phyloP scores from a whole-genome alignment of 2,888 invertebrate genomes.

The Drosophila sordidula region DNA sequence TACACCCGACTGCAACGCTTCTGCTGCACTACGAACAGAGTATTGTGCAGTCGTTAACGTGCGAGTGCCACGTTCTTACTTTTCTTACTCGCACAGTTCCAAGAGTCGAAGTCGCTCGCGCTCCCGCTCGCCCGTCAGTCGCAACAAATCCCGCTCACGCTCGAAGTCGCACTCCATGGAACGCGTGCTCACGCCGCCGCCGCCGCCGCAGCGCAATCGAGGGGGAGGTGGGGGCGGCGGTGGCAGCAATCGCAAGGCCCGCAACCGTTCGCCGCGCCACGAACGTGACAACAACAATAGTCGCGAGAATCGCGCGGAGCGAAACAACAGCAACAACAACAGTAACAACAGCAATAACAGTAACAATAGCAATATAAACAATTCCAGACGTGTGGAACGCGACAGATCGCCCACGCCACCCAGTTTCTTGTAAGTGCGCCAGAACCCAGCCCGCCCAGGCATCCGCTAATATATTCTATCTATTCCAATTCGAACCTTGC shows the following conservation, averaged over 20 bases:
- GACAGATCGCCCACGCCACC: constrained; percentile 88
- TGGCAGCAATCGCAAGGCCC: constrained; percentile 80
- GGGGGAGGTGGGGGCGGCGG: constrained; percentile 18
- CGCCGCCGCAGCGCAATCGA: constrained; percentile 48
- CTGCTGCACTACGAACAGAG: background rate
- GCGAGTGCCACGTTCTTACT: no score
- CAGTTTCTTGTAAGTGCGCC: constrained; percentile 89
- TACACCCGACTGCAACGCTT: no score
- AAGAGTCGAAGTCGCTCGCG: constrained; percentile 86
- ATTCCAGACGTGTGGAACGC: constrained; percentile 84
- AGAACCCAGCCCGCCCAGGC: background rate
- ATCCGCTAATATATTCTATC: background rate
- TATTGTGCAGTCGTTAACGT: background rate
- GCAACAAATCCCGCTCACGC: constrained; percentile 85
- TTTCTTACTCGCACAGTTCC: constrained; percentile 73
- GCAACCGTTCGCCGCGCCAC: constrained; percentile 85
- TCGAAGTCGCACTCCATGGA: constrained; percentile 85
- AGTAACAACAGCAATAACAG: constrained; percentile 33
- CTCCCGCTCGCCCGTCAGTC: constrained; percentile 85
- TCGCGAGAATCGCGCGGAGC: constrained; percentile 74
- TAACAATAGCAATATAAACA: constrained; percentile 72
- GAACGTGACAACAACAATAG: constrained; percentile 73
- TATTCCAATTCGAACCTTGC: constrained; percentile 30
- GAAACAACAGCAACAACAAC: constrained; percentile 68
- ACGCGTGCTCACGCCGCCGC: constrained; percentile 57